Percentiles rank a stretch among this genome's conserved stretches.
These are phyloP conservation scores for Bucorvus abyssinicus DNA, from an alignment of 2,797 vertebrate species.

Conservation along the genomic window DNA sequence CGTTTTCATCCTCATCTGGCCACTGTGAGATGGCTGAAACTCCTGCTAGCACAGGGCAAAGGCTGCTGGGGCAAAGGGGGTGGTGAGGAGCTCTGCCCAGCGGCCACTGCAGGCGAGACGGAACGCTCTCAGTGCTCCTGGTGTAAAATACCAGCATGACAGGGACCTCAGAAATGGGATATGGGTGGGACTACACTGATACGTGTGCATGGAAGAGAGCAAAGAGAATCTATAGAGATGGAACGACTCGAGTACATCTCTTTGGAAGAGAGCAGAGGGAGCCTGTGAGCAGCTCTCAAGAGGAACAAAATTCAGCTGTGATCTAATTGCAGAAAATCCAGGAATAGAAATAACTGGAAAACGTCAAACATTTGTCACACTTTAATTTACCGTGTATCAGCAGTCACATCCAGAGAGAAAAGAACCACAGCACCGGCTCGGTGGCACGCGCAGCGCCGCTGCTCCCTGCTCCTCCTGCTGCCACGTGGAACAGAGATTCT, in stretches of 20 bases:
- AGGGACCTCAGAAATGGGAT: neutral
- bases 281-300: conserved; percentile 8
- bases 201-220: neutral
- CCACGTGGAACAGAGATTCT: neutral
- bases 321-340: conserved; percentile 53
- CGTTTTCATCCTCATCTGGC: neutral
- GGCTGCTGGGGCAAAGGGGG: neutral
- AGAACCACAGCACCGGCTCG: neutral
- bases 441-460: neutral
- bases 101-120: fast-evolving
- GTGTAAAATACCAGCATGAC: neutral
- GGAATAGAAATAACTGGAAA: conserved; percentile 31
- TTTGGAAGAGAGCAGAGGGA: conserved; percentile 4
- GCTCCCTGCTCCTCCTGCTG: neutral
- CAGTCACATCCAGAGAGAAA: neutral
- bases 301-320: conserved; percentile 6
- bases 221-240: neutral
- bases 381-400: neutral
- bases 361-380: conserved; percentile 16
- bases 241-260: neutral
- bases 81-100: neutral
- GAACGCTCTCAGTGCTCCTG: neutral
- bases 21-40: neutral
- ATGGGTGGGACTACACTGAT: neutral
- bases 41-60: neutral